Base-by-base conservation (phyloP, 2,797 vertebrate genomes). In the Peromyscus eremicus region DNA sequence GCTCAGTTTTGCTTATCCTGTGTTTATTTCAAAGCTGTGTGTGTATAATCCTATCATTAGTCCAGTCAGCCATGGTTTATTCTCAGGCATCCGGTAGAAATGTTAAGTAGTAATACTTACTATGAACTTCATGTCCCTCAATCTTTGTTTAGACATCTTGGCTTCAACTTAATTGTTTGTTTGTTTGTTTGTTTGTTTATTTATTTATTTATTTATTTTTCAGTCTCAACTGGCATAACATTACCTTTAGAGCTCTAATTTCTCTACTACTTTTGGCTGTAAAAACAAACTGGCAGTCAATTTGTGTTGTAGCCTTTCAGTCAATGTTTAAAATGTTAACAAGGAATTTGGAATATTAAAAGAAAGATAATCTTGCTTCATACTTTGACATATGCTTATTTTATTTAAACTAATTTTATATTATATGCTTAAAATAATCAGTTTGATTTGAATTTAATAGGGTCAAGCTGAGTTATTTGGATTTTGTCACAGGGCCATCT, bases 401-500 rank as follows among this genome's bases (percentile, higher is more conserved):
- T 70, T 23, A 23, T 71, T 85, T 21, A 90, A 92, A 82, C 29
- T 81, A 89, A 96, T 82, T 75, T 40, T 29, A 34, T 4, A 49
- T 55, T 46, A 27, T 8, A 66, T 57, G 19, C 5, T 83, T 93
- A 81, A 81, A 89, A 90, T 82, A 73, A 66, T 94, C 32, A 79
- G 76, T 10, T 62, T 89, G 3, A 52, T 92, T 93, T 57, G 95
- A 95, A 92, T 46, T 73, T 93, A 95, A 12, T 19, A 76, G 73
- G 52, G 76, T 75, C n/a, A 43, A 57, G 14, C 34, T 82, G 91
- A 82, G 12, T 17, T 84, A 86, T 52, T 82, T 19, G 73, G 52
- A 64, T 40, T 80, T 68, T 92, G 49, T 6, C 55, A 66, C 16
- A 19, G 40, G 57, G 12, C 62, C 49, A 70, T 79, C 85, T 89